Evolutionary conservation across 2,797 vertebrate species (phyloP).

Genomic region (Sylvia borin): DNA sequence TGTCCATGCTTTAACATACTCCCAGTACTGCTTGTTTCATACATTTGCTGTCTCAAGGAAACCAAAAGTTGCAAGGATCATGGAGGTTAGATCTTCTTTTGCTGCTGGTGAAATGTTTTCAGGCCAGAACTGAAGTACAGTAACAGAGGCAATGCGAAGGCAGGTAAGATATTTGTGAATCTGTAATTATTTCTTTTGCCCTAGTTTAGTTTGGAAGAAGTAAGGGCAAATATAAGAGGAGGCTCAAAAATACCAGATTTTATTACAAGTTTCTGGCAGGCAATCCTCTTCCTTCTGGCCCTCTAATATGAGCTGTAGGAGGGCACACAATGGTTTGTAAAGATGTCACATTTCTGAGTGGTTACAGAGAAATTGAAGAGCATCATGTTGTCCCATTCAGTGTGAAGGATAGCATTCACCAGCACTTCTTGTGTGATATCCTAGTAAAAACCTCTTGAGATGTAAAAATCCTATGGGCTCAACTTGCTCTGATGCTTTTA

Average conservation of each 20-base stretch:
- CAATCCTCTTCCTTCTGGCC: not conserved
- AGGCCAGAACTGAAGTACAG: not conserved
- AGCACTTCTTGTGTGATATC: not conserved
- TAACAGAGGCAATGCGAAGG: not conserved
- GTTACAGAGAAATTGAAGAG: constrained; percentile 7
- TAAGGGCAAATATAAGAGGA: not conserved
- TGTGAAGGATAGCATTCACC: not conserved
- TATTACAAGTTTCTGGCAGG: not conserved
- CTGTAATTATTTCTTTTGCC: not conserved
- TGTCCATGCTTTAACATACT: not conserved
- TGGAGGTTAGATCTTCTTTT: not conserved
- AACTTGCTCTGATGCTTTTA: not conserved
- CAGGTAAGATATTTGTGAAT: not conserved
- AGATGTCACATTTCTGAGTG: constrained; percentile 1
- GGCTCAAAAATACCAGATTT: not conserved
- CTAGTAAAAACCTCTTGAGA: not conserved
- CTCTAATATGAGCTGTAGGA: not conserved
- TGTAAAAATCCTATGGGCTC: not conserved
- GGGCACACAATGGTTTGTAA: not conserved
- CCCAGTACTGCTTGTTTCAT: not conserved
- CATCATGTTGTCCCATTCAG: not conserved
- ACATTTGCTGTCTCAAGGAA: not conserved
- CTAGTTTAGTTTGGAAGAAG: not conserved
- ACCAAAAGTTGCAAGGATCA: not conserved
- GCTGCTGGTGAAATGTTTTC: not conserved